Base-by-base conservation (phyloP, 2,797 vertebrate species). In the Pipistrellus kuhlii region DNA sequence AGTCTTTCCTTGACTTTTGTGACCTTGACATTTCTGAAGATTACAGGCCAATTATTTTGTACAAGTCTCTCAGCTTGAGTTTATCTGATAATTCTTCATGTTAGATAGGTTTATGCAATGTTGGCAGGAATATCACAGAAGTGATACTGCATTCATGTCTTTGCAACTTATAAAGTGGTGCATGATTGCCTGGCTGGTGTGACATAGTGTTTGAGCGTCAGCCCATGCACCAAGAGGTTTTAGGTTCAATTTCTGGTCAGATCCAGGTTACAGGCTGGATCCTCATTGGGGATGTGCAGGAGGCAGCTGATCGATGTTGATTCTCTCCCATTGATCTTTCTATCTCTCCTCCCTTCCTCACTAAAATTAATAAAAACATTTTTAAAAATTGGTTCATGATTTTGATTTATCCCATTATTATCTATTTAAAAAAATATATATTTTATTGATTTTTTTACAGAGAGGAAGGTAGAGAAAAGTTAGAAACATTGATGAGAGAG, bases 111-210 rank as follows among this genome's bases (percentile, higher is more conserved):
- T 73, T 84, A 32, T 76, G 32, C 91, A 76, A 0, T 35, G 11
- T 82, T 57, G 71, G 20, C 62, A 90, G 38, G 14, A 83, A 25
- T 21, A 25, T 53, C 78, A 32, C 25, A 41, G 35, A 85, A 48
- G 32, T 71, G 46, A 88, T 85, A 23, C 23, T 73, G 48, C 30
- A 38, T 88, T 91, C 25, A 92, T 88, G 12, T 69, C 27, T 89
- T 81, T 86, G 57, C 35, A 51, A 11, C 35, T 18, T 91, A 32
- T 35, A 59, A 59, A 59, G 57, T 59, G 57, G 57, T 27, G 30
- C 59, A 7, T n/a, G 30, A 30, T 64, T 64, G 59, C 13, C 27
- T 15, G 59, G 59, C 27, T 30, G 14, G 59, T 30, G 59, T 64
- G 27, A 15, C 13, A 2, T 30, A n/a, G 59, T 64, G 27, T 30